A percentile compares a stretch with the other conserved stretches of the same genome.
These are phyloP conservation scores for Smittia aterrima DNA, from an alignment of 2,888 invertebrate genomes.

Conservation along the genomic window DNA sequence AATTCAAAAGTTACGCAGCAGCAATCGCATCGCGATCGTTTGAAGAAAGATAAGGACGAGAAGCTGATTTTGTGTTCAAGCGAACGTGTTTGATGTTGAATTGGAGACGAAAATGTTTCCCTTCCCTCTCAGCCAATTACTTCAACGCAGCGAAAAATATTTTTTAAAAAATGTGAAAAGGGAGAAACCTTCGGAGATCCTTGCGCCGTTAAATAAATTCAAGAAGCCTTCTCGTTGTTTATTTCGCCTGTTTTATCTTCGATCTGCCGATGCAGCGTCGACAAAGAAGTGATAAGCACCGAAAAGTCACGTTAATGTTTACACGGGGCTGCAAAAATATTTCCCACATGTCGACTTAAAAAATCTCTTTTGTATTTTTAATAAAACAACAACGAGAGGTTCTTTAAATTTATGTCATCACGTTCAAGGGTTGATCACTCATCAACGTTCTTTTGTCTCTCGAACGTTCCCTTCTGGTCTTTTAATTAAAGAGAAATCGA, in stretches of 20 bases:
- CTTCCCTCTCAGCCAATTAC: too few species aligned
- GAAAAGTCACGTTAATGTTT: slow-evolving; percentile 39
- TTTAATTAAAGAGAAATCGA: slow-evolving; percentile 2
- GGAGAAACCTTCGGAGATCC: slow-evolving; percentile 3
- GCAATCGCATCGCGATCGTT: too few species aligned
- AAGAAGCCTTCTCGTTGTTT: not conserved
- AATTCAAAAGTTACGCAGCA: too few species aligned
- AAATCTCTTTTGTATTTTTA: slow-evolving; percentile 6
- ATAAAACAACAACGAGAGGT: not conserved
- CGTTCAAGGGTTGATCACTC: slow-evolving; percentile 16
- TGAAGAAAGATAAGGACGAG: too few species aligned
- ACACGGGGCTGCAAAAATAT: slow-evolving; percentile 7
- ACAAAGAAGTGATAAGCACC: slow-evolving; percentile 20
- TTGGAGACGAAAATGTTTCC: too few species aligned
- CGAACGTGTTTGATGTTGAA: too few species aligned
- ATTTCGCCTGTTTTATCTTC: slow-evolving; percentile 28
- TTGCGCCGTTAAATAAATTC: slow-evolving; percentile 8
- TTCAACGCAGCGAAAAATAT: too few species aligned
- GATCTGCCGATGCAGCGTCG: slow-evolving; percentile 9
- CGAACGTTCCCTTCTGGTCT: not conserved
- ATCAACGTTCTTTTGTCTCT: not conserved
- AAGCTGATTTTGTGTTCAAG: too few species aligned
- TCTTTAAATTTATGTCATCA: not conserved
- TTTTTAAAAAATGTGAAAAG: not conserved
- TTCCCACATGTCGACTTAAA: not conserved